Percentiles rank a stretch among this genome's conserved stretches.
Evolutionary conservation across 2,888 invertebrate genomes (phyloP).

Genomic region (Oscheius myriophilus): DNA sequence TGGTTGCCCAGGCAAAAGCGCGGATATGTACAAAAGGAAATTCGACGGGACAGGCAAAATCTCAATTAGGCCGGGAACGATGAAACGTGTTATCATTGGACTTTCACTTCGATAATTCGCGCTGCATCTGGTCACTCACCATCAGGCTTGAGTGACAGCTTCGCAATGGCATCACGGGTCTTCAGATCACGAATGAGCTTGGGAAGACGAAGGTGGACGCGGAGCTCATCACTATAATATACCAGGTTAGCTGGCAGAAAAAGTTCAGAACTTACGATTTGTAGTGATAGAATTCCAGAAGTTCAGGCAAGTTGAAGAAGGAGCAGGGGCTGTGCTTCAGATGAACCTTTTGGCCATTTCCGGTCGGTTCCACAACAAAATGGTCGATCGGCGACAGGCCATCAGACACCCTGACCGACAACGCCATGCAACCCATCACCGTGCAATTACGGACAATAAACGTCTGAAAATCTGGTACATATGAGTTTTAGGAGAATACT

Average conservation of each 20-base stretch:
- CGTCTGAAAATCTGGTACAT: too few relatives aligned
- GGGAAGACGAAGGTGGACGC: conserved; percentile 2
- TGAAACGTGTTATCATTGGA: conserved; percentile 27
- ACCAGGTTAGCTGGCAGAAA: not conserved
- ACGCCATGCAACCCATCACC: conserved; percentile 2
- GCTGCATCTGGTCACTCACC: conserved; percentile 12
- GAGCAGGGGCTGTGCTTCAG: conserved; percentile 2
- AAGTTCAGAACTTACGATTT: conserved; percentile 3
- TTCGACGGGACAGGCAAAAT: too few relatives aligned
- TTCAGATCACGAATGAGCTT: not conserved
- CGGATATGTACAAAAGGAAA: conserved; percentile 21
- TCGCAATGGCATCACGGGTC: too few relatives aligned
- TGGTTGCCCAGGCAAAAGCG: not conserved
- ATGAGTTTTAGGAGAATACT: too few relatives aligned
- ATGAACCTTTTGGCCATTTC: conserved; percentile 6
- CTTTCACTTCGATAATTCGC: conserved; percentile 26
- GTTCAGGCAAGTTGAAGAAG: conserved; percentile 7
- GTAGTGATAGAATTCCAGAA: conserved; percentile 14
- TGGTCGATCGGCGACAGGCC: conserved; percentile 7
- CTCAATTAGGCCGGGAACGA: too few relatives aligned
- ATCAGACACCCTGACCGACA: conserved; percentile 12
- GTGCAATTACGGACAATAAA: too few relatives aligned
- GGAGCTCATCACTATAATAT: conserved; percentile 6
- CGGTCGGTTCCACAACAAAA: conserved; percentile 11
- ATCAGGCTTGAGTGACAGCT: too few relatives aligned